Evolutionary conservation across 2,888 invertebrate genomes (phyloP).

Genomic region (Tachina lurida): DNA sequence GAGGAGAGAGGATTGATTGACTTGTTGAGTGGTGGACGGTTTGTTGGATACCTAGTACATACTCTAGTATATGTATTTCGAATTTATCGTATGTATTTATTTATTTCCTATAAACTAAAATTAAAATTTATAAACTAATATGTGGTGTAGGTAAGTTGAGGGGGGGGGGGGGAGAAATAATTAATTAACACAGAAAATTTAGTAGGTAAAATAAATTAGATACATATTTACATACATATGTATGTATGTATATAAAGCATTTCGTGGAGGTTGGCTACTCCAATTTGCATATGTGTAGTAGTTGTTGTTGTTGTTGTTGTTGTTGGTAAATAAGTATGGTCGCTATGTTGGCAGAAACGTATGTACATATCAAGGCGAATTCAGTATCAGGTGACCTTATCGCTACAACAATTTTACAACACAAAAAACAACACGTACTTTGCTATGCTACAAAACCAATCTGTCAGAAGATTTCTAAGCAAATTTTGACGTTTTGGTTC

Average conservation of each 20-base stretch:
- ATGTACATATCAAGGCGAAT: too few relatives aligned
- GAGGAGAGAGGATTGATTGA: slow-evolving; percentile 19
- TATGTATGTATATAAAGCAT: slow-evolving; percentile 49
- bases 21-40: slow-evolving; percentile 20
- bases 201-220: slow-evolving; percentile 33
- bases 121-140: slow-evolving; percentile 46
- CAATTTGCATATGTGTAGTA: neutral
- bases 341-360: neutral
- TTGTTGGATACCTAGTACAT: neutral
- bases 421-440: too few relatives aligned
- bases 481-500: too few relatives aligned
- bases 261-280: slow-evolving; percentile 53
- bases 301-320: too few relatives aligned
- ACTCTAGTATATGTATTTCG: slow-evolving; percentile 20
- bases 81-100: slow-evolving; percentile 33
- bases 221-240: too few relatives aligned
- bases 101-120: slow-evolving; percentile 64
- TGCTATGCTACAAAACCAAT: too few relatives aligned
- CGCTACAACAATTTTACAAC: too few relatives aligned
- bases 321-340: neutral
- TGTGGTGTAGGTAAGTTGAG: slow-evolving; percentile 45
- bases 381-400: too few relatives aligned
- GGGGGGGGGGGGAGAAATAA: slow-evolving; percentile 24
- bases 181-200: slow-evolving; percentile 62
- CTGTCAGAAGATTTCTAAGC: too few relatives aligned